Conservation (phyloP, 2,888 invertebrate species). For the Sceliomorpha sp. region DNA sequence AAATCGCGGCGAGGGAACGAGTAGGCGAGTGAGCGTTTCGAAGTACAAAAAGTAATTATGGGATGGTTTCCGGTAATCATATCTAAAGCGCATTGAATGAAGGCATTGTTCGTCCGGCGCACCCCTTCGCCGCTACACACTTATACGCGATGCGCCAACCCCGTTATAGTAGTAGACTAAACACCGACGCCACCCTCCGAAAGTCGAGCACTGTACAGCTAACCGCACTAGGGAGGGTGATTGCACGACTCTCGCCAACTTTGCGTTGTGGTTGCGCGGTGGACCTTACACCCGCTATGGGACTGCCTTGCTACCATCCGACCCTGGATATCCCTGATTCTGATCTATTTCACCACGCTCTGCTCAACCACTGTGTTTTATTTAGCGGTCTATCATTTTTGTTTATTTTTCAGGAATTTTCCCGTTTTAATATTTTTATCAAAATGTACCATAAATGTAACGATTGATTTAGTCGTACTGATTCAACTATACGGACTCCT, state of each 20-base stretch:
- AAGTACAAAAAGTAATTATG: slow-evolving; percentile 79
- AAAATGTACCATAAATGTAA: too few species aligned
- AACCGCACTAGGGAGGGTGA: slow-evolving; percentile 55
- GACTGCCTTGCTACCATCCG: slow-evolving; percentile 29
- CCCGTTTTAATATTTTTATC: too few species aligned
- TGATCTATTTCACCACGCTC: slow-evolving; percentile 24
- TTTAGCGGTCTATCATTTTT: slow-evolving; percentile 15
- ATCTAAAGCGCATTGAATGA: slow-evolving; percentile 79
- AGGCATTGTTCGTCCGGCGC: slow-evolving; percentile 74
- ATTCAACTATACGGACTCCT: too few species aligned
- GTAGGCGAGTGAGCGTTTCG: slow-evolving; percentile 59
- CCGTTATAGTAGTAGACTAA: slow-evolving; percentile 49
- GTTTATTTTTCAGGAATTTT: too few species aligned
- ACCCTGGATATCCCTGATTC: slow-evolving; percentile 33
- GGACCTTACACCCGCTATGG: slow-evolving; percentile 53
- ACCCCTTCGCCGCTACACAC: slow-evolving; percentile 75
- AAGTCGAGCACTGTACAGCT: slow-evolving; percentile 53
- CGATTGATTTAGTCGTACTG: too few species aligned
- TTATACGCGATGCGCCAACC: slow-evolving; percentile 64
- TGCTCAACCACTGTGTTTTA: slow-evolving; percentile 15
- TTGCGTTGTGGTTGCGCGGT: slow-evolving; percentile 46
- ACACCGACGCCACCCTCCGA: slow-evolving; percentile 54
- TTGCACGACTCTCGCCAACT: slow-evolving; percentile 41
- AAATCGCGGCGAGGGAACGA: slow-evolving; percentile 46
- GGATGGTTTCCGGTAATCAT: slow-evolving; percentile 80